Conservation (phyloP, 2,113 vertebrate genomes). For the Indicator maculatus region DNA sequence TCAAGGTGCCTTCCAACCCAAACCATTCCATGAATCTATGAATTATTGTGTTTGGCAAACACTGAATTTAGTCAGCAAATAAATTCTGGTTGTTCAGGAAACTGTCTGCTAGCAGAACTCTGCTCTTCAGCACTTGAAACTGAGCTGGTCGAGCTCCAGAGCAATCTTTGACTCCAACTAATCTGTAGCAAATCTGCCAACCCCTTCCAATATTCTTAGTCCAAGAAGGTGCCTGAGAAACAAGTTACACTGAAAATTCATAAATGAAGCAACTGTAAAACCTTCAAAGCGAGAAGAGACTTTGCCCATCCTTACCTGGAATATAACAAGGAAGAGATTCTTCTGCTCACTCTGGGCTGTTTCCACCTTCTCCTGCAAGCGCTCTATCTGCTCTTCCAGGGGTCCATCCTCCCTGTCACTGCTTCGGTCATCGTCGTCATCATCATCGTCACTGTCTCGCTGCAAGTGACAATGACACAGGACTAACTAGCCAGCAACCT, state of each 20-base stretch:
- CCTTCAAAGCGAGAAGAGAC: background rate
- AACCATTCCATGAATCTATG: too few relatives aligned
- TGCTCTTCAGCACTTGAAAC: background rate
- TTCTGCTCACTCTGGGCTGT: constrained; percentile 98
- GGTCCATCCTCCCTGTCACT: constrained; percentile 93
- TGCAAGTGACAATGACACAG: constrained; percentile 52
- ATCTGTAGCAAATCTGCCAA: background rate
- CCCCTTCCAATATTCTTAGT: background rate
- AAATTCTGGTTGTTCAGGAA: background rate
- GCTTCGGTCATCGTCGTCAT: constrained; percentile 89
- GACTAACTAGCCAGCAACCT: background rate
- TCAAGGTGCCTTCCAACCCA: too few relatives aligned
- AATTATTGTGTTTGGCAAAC: background rate
- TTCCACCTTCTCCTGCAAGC: constrained; percentile 95
- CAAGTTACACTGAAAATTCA: background rate
- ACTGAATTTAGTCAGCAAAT: background rate
- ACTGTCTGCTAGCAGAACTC: background rate
- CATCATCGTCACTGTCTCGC: constrained; percentile 88
- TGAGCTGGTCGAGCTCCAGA: background rate
- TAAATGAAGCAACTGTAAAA: background rate
- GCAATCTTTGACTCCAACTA: background rate
- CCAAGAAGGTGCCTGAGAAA: background rate
- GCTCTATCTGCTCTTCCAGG: constrained; percentile 94
- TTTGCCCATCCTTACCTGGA: constrained; percentile 83
- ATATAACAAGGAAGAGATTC: constrained; percentile 98